Percentiles rank a stretch among this genome's conserved stretches.
These are phyloP conservation scores for Eupithecia subumbrata DNA, from an alignment of 2,888 invertebrate species.

Conservation along the genomic window DNA sequence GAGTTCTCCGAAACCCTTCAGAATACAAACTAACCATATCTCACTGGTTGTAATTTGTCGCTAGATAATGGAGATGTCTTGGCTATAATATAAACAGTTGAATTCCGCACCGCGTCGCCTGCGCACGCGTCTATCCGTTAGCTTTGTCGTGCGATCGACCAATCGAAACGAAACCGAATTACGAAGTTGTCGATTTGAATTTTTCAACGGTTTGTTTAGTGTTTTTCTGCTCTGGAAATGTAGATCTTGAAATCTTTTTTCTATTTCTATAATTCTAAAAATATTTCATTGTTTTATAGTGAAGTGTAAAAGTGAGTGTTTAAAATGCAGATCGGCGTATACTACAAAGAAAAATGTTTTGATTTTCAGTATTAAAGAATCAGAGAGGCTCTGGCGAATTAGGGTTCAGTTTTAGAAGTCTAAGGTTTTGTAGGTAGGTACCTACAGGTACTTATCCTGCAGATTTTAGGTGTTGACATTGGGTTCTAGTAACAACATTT, in stretches of 20 bases:
- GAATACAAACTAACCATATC: not conserved
- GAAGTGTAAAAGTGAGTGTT: not conserved
- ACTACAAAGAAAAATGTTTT: not conserved
- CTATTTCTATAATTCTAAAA: not conserved
- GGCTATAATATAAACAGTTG: slow-evolving; percentile 67
- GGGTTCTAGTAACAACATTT: not conserved
- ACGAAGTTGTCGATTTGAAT: slow-evolving; percentile 30
- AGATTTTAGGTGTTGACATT: not conserved
- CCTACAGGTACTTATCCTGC: not conserved
- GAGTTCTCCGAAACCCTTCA: not conserved
- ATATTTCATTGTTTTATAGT: not conserved
- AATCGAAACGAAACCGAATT: slow-evolving; percentile 38
- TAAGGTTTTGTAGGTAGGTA: not conserved
- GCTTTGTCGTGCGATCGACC: slow-evolving; percentile 34
- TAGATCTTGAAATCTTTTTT: not conserved
- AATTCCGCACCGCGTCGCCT: slow-evolving; percentile 70
- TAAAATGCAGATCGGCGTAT: slow-evolving; percentile 10
- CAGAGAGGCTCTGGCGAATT: slow-evolving; percentile 10
- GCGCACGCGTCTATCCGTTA: slow-evolving; percentile 72
- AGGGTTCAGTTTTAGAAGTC: not conserved
- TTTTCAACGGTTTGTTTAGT: slow-evolving; percentile 37
- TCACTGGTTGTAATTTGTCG: slow-evolving; percentile 41
- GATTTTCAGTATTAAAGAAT: not conserved
- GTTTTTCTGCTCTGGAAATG: not conserved
- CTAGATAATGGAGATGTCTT: slow-evolving; percentile 54